Conservation (phyloP, 2,797 vertebrate species). For the Malacoraja senta region DNA sequence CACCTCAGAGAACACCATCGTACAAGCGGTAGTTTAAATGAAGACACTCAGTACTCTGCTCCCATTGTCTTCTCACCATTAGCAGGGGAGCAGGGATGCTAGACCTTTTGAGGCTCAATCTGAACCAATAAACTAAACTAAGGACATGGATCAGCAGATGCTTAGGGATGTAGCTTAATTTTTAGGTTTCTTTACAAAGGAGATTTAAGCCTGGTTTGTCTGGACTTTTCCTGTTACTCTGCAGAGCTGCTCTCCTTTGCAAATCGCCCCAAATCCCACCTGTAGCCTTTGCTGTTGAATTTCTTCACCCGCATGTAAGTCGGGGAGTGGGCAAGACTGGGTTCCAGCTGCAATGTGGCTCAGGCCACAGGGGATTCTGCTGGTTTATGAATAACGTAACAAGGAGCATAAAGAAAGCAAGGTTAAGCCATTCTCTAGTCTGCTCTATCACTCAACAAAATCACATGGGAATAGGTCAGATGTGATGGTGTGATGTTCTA, state of each 20-base stretch:
- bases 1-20: too few relatives aligned
- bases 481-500: not conserved
- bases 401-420: too few relatives aligned
- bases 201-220: not conserved
- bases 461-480: too few relatives aligned
- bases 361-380: too few relatives aligned
- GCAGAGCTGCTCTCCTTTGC: not conserved
- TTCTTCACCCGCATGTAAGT: not conserved
- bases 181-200: not conserved
- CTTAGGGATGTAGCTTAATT: not conserved
- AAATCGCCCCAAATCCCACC: not conserved
- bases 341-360: not conserved
- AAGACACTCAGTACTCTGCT: not conserved
- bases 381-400: too few relatives aligned
- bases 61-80: not conserved
- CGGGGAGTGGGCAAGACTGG: not conserved
- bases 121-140: too few relatives aligned
- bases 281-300: not conserved
- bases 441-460: too few relatives aligned
- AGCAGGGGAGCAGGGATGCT: not conserved
- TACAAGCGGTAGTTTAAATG: not conserved
- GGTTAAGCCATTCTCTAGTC: too few relatives aligned
- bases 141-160: too few relatives aligned
- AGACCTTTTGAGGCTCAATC: not conserved
- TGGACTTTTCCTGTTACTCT: not conserved